These are phyloP conservation scores for Varanus salvator DNA, from an alignment of 2,113 vertebrate genomes.

Conservation along the genomic window DNA sequence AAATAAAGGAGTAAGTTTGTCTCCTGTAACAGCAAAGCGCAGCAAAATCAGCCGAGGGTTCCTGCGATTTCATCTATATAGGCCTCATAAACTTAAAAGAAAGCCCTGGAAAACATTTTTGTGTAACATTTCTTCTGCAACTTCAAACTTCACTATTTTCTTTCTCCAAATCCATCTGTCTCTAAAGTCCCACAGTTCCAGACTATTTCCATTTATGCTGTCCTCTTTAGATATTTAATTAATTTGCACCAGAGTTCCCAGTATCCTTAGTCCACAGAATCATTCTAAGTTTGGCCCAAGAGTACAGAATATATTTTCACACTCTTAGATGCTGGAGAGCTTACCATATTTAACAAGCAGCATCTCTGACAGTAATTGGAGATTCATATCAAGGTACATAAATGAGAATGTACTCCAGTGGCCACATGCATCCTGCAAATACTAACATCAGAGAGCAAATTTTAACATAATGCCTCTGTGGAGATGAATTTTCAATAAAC, in stretches of 20 bases:
- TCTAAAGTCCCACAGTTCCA: conserved; percentile 66
- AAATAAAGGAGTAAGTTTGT: too few species aligned
- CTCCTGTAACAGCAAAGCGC: not conserved
- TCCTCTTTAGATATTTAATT: conserved; percentile 78
- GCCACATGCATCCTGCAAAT: conserved; percentile 75
- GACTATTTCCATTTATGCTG: conserved; percentile 60
- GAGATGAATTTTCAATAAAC: conserved; percentile 80
- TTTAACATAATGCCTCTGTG: conserved; percentile 79
- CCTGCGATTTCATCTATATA: not conserved
- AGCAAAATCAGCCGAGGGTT: not conserved
- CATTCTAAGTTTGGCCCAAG: conserved; percentile 66
- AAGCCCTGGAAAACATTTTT: not conserved
- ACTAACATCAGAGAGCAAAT: conserved; percentile 81
- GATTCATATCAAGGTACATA: conserved; percentile 81
- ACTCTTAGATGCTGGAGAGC: conserved; percentile 71
- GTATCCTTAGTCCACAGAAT: conserved; percentile 65
- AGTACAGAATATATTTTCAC: conserved; percentile 77
- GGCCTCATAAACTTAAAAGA: not conserved
- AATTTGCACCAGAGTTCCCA: conserved; percentile 74
- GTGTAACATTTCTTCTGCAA: conserved; percentile 3
- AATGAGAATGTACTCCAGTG: conserved; percentile 80
- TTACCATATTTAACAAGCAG: conserved; percentile 81
- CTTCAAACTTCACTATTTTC: conserved; percentile 20
- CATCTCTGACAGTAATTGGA: conserved; percentile 82
- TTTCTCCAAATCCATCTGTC: conserved; percentile 53